A percentile compares a stretch with the other conserved stretches of the same genome.
Conservation (phyloP, 2,888 invertebrate species). For the Diaperis boleti region DNA sequence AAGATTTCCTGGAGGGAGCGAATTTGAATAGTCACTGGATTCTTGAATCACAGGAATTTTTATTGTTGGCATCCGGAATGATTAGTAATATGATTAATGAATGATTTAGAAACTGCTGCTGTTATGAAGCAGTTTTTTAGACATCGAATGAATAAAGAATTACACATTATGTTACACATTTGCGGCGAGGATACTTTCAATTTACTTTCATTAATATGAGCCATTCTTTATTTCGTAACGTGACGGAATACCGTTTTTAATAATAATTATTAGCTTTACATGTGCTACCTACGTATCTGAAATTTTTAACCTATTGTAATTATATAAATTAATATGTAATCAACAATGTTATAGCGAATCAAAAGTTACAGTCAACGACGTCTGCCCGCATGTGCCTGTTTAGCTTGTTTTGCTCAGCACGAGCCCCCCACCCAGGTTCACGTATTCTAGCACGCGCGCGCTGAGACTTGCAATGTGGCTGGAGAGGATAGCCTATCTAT, state of each 20-base stretch:
- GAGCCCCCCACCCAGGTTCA: no score
- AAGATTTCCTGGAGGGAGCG: background rate
- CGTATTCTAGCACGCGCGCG: no score
- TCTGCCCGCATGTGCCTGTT: no score
- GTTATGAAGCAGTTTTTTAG: conserved; percentile 1
- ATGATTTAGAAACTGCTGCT: conserved; percentile 15
- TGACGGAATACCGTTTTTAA: background rate
- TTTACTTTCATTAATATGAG: background rate
- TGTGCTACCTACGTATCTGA: no score
- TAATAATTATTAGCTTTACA: background rate
- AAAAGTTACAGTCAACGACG: no score
- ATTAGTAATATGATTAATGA: conserved; percentile 32
- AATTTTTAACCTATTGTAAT: no score
- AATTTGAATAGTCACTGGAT: conserved; percentile 19
- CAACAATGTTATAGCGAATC: no score
- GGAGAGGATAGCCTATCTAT: no score
- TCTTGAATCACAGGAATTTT: conserved; percentile 13
- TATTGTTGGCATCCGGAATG: conserved; percentile 26
- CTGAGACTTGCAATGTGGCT: no score
- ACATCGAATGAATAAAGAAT: background rate
- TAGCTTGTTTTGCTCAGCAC: no score
- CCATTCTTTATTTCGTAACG: background rate
- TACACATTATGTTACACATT: background rate
- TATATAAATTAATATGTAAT: no score
- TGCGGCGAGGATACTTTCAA: background rate